Conservation (phyloP, 2,113 vertebrate species). For the Dipodomys stephensi region DNA sequence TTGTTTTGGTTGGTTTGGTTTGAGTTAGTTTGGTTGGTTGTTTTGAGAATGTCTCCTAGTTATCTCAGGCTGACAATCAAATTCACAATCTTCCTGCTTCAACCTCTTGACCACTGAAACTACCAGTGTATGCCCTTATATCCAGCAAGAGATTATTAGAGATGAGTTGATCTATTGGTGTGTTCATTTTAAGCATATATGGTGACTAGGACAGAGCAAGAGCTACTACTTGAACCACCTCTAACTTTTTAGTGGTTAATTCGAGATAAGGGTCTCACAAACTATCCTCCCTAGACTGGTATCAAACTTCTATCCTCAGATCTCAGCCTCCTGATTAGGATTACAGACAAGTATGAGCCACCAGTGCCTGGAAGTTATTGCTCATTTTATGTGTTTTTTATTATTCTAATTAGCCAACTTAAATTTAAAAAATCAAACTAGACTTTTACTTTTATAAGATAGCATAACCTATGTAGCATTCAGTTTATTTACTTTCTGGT, state of each 20-base stretch:
- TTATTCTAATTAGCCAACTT: background rate
- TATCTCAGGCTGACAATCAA: background rate
- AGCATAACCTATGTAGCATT: background rate
- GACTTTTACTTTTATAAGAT: background rate
- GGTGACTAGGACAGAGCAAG: background rate
- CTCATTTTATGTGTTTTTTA: background rate
- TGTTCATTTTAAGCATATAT: background rate
- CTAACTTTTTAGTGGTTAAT: background rate
- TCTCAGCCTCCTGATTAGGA: too few relatives aligned
- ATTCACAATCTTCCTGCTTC: background rate
- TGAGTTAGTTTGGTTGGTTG: background rate
- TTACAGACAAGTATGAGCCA: too few relatives aligned
- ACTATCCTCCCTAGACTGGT: too few relatives aligned
- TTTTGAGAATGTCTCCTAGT: background rate
- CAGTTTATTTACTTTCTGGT: conserved; percentile 4
- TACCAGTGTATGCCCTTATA: background rate
- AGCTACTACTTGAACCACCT: background rate
- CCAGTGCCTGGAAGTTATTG: background rate
- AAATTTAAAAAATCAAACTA: background rate
- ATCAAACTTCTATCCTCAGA: too few relatives aligned
- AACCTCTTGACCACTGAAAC: background rate
- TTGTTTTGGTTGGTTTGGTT: too few relatives aligned
- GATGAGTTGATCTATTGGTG: background rate
- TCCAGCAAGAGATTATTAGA: background rate
- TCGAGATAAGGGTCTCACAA: too few relatives aligned